These are phyloP conservation scores for Acanthosepion lycidas DNA, from an alignment of 2,888 invertebrate species.

Conservation along the genomic window DNA sequence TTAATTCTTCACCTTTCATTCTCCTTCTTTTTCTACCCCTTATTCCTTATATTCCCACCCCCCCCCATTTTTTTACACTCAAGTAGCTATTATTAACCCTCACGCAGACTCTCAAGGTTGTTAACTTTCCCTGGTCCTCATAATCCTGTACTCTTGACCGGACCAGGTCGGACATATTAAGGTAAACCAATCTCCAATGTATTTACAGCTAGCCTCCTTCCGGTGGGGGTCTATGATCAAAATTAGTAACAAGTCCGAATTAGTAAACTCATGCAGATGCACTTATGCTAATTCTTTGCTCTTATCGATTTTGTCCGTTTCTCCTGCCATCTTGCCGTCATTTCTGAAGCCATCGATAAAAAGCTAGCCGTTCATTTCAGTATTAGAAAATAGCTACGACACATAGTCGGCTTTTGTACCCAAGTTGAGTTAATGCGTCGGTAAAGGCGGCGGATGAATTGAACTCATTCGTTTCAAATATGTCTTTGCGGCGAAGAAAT, in stretches of 20 bases:
- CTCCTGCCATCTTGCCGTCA: not conserved
- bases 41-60: too few relatives aligned
- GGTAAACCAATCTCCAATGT: not conserved
- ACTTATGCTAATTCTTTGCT: not conserved
- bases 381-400: constrained; percentile 20
- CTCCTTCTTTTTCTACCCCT: not conserved
- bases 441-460: not conserved
- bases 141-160: not conserved
- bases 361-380: not conserved
- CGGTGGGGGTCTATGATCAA: not conserved
- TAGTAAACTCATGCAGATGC: not conserved
- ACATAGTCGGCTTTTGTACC: constrained; percentile 17
- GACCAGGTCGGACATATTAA: not conserved
- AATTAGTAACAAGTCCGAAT: constrained; percentile 20
- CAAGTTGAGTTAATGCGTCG: not conserved
- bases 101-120: not conserved
- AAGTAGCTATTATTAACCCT: not conserved
- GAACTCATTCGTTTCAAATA: not conserved
- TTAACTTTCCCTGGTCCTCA: too few relatives aligned
- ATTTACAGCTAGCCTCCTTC: not conserved
- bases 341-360: constrained; percentile 7
- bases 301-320: not conserved
- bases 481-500: not conserved
- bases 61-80: not conserved
- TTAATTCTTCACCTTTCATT: not conserved